Base-by-base conservation (phyloP, 2,888 invertebrate species). In the Auanema freiburgensis region DNA sequence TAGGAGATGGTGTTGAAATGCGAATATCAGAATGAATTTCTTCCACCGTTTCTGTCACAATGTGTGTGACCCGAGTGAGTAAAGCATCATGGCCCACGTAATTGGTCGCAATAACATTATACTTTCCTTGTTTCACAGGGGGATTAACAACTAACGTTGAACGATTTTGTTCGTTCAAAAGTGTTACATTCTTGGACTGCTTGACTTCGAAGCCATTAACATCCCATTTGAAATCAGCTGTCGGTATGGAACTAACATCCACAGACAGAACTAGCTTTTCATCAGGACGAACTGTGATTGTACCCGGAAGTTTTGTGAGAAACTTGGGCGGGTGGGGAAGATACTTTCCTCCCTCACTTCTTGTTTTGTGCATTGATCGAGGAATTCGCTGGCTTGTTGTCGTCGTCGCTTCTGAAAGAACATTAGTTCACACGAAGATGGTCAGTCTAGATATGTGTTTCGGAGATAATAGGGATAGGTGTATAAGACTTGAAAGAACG, bases 131-230 rank as follows among this genome's bases (percentile, higher is more conserved):
- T 44, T 76, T 74, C 8, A 79, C 72, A 11, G 80, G 80, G 10
- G 79, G 76, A 55, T 79, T 70, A 10, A 78, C 63, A 8, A 79
- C 71, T 8, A 81, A 65, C 21, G 77, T 80, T 8, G 79, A 80
- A 50, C 73, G 62, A 59, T 80, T 79, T 51, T 76, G 76, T 59
- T 77, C 77, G 57, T 76, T 72, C 43, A 75, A 66, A 12, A 79
- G 53, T 12, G 69, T 66, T 11, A 72, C 63, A 57, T 70, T 73
- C 49, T 70, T 66, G 1, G 63, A 63, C n/a, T 68, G 64, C 21
- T 71, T 67, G 51, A 79, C 56, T 74, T 85, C 85, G 68, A 86
- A 83, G 14, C 86, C 86, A 61, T 87, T 86, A 21, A 86, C 83
- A 68, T 83, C 84, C 87, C 87, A 87, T 16, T 81, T 83, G 66